phyloP scores from a whole-genome alignment of 2,113 vertebrate genomes.

The Otolemur garnettii region DNA sequence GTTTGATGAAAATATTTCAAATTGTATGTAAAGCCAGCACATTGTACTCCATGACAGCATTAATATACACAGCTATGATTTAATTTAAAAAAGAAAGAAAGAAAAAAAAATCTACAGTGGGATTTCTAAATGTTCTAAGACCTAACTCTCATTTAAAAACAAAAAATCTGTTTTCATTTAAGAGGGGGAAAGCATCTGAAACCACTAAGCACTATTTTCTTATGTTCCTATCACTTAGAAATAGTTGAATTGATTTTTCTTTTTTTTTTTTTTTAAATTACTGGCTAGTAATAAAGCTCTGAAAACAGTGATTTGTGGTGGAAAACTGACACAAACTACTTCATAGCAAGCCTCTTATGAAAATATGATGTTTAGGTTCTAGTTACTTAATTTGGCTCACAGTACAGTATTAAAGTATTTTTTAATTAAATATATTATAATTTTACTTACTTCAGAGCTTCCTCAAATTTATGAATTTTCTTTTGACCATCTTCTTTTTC shows the following conservation, averaged over 20 bases:
- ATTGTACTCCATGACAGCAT: too few species aligned
- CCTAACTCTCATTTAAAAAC: background rate
- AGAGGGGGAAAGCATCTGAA: conserved; percentile 53
- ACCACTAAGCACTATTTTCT: conserved; percentile 31
- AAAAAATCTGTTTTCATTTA: conserved; percentile 50
- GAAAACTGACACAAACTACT: conserved; percentile 42
- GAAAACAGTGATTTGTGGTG: conserved; percentile 21
- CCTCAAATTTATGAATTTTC: conserved; percentile 86
- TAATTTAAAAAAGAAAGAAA: too few species aligned
- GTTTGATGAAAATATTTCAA: too few species aligned
- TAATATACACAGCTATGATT: too few species aligned
- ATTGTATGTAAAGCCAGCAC: too few species aligned
- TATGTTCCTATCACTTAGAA: conserved; percentile 57
- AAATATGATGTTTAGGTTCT: background rate
- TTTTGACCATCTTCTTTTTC: conserved; percentile 84
- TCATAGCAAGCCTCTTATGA: background rate
- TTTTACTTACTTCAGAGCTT: conserved; percentile 87
- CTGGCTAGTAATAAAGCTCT: conserved; percentile 50
- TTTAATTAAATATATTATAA: conserved; percentile 5
- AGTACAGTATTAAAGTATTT: background rate
- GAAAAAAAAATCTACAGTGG: background rate
- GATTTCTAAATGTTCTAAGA: conserved; percentile 50
- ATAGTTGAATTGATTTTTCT: conserved; percentile 53
- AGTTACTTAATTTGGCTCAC: conserved; percentile 33
- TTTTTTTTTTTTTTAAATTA: background rate